Evolutionary conservation across 1,140 invertebrate genomes (phyloP), one percentile per base, ranked within the genome.

Genomic region (Battus philenor): DNA sequence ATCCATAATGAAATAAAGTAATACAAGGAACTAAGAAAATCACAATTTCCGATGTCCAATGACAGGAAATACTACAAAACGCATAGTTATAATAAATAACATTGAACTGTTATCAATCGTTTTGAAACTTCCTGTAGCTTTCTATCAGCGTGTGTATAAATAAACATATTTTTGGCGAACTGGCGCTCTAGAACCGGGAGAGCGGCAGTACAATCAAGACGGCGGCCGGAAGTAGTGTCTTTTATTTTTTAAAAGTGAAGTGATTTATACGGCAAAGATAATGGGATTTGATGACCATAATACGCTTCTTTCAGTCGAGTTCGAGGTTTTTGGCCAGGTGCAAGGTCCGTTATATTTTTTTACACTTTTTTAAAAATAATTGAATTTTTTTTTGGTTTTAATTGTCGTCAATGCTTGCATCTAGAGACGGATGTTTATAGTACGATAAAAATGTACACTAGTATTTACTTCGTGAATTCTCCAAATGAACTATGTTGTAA

Each of bases 241-340:
- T 7, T 2, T 24, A 8, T 39, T 13, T 24, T 27, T 13, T 44
- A 16, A 9, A 34, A 34, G 29, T 24, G 41, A 22, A 29, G 13
- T 15, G 30, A 44, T 20, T 9, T 49, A 39, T 24, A 11, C 31
- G 29, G 10, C 31, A 43, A 13, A 29, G 34, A 54, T 44, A 54
- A 91, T 92, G 91, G 88, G 89, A 41, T 77, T 86, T 24, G 88
- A 88, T 47, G 90, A 91, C 52, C 87, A 88, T 29, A 68, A 87
- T 71, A 54, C 89, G 0, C 86, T 93, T 41, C 89, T 94, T 18
- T 94, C 94, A 31, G 91, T 94, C 7, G 94, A 97, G 54, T 96
- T 95, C 68, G 95, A 96, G 87, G 94, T 96, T 27, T 95, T 89
- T 60, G 95, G 95, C 47, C 92, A 94, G 83, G 94, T 96, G 17